Evolutionary conservation across 1,140 invertebrate genomes (phyloP), one percentile per base, ranked within the genome.

Genomic region (Drosophila tani): DNA sequence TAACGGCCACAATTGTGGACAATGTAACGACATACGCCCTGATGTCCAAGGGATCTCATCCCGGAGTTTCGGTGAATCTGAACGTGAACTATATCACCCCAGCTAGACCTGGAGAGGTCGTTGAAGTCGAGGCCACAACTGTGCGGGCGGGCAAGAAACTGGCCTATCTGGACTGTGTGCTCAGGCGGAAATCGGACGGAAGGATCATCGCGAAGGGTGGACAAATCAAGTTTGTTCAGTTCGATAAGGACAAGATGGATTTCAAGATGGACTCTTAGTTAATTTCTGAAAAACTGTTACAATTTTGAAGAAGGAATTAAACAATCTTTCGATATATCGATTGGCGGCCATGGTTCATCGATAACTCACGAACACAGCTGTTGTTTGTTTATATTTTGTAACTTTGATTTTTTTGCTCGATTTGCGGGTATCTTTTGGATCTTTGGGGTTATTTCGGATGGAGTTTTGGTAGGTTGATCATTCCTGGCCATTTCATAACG

Each of bases 1-100:
- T 97, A 70, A 97, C 96, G 2, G 95, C 96, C 11, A 96, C 96
- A 4, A 91, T 98, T n/a, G 95, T 98, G 11, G 98, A 99, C 93
- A 94, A 94, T 59, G 91, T 98, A 14, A 98, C 98, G 7, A 97
- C 97, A 0, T 95, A 96, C 91, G 97, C 97, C 3, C 81, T 98
- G 2, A 95, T 96, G 81, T 95, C 96, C 0, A 93, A 94, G 56
- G 94, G 95, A 17, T 93, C 92, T 21, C 93, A 94, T 69, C 93
- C 95, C 65, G 96, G 97, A 45, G 96, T 95, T 88, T 96, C 96
- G 19, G 95, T 97, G 8, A 95, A 97, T 83, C 82, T 98, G 38
- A 94, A 95, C 88, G 93, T 97, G 0, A 97, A 96, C 64, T 97
- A 95, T 83, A 70, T 97, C 76, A 96, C 95, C 82, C 94, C 95